Base-by-base conservation (phyloP, 2,888 invertebrate species). In the Heliconius hortense region DNA sequence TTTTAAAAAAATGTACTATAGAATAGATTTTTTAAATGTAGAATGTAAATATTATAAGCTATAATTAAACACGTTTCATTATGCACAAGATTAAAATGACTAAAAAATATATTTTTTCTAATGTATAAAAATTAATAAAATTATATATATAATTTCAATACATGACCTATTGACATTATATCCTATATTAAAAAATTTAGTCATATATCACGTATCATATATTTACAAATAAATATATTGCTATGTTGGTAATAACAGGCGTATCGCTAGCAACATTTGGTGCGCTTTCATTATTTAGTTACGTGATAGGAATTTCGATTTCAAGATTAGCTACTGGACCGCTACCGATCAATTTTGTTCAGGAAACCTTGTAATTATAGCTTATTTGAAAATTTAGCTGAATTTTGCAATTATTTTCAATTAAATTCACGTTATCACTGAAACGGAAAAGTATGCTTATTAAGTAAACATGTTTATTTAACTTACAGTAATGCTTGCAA, bases 241-340 rank as follows among this genome's bases (percentile, higher is more conserved):
- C 62, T 18, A 48, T 68, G 43, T 28, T 60, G 60, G 67, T 68
- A 74, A 74, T 70, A 70, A 63, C 60, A 60, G 76, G 76, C 68
- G 74, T 64, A 81, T 82, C 82, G 85, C 86, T 84, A 83, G 82
- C 89, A 89, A 88, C 88, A 88, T 87, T 88, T 86, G 84, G 85
- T 86, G 85, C 85, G 87, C 87, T 88, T 87, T 88, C 72, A 87
- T 89, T 90, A 90, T 89, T 84, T 82, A 82, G 83, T 84, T 85
- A 83, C 90, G 92, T 92, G 92, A 88, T 88, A 87, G 82, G 91
- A 90, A 90, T 91, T 80, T 84, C 83, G 87, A 92, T 90, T 84
- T 80, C 81, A 79, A 88, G 89, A 91, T 92, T 90, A 90, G 60
- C 71, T 39, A 69, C 74, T 53, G 35, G 35, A 69, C 69, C 39